Base-by-base conservation (phyloP, 2,888 invertebrate genomes). In the Alsophila aescularia region DNA sequence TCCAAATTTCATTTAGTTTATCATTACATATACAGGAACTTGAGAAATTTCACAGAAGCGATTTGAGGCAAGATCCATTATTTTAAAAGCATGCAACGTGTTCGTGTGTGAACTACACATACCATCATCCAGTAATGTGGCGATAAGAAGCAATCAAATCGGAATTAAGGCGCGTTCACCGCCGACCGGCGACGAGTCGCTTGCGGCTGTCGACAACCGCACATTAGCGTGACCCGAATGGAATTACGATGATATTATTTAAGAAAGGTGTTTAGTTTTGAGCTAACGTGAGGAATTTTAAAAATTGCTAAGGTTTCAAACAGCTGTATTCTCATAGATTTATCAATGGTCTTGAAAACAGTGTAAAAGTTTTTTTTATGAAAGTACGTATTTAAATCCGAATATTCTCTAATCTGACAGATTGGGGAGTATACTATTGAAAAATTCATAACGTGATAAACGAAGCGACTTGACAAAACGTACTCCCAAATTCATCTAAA, bases 121-220 rank as follows among this genome's bases (percentile, higher is more conserved):
- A 15, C 27, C 49, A 60, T 35, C 41, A 42, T 44, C 31, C 41
- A 45, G 35, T 51, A 48, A 47, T 39, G 52, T 36, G 45, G 49
- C 43, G 41, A 43, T 40, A 37, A 57, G 51, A 21, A 52, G 68
- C 70, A 62, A 76, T 76, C 68, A 68, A 74, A 69, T 58, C 59
- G 52, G 66, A 56, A 70, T 71, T 64, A 75, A 51, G 62, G 52
- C 43, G 51, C 29, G 49, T 41, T 52, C 61, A 60, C 60, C n/a
- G n/a, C n/a, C n/a, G n/a, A 61, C 62, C 57, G 36, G 32, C 15
- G 39, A 39, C 18, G 36, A 43, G 37, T 35, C 39, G 57, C 6
- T 42, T 45, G 49, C 52, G 43, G 44, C 39, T 53, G 57, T 44
- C 52, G 53, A 54, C 52, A 40, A 51, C 42, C 16, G 24, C 47